phyloP scores from a whole-genome alignment of 2,797 vertebrate genomes.

The Menidia menidia region DNA sequence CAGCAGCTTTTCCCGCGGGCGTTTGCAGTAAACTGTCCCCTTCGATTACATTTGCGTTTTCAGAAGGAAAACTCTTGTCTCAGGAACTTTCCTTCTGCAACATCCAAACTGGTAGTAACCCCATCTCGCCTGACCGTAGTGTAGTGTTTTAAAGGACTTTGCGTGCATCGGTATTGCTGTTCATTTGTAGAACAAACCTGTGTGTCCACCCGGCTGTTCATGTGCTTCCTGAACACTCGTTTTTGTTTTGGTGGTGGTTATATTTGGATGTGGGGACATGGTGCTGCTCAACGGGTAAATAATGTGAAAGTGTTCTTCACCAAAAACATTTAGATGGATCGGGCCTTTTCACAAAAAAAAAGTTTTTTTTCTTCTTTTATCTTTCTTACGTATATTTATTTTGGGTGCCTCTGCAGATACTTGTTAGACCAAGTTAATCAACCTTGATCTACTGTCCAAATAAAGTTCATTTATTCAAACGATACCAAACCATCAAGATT shows the following conservation, averaged over 20 bases:
- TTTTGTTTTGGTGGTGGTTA: constrained; percentile 70
- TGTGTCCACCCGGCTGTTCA: constrained; percentile 59
- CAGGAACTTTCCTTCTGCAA: constrained; percentile 39
- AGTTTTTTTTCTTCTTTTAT: constrained; percentile 54
- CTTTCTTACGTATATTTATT: constrained; percentile 69
- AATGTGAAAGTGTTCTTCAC: constrained; percentile 63
- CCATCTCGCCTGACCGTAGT: constrained; percentile 59
- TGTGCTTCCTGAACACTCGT: constrained; percentile 69
- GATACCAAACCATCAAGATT: constrained; percentile 53
- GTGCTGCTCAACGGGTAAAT: constrained; percentile 68
- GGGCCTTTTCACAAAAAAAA: constrained; percentile 59
- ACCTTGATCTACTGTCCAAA: constrained; percentile 35
- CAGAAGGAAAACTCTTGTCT: constrained; percentile 36
- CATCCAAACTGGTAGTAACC: constrained; percentile 37
- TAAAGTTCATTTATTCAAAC: constrained; percentile 56
- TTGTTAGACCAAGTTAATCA: constrained; percentile 53
- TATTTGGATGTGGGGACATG: constrained; percentile 53
- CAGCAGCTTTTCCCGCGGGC: constrained; percentile 16
- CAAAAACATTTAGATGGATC: constrained; percentile 40
- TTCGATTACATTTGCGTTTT: constrained; percentile 50
- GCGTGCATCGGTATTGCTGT: constrained; percentile 57
- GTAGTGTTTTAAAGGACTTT: constrained; percentile 61
- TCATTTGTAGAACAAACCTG: constrained; percentile 54
- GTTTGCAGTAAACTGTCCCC: constrained; percentile 38
- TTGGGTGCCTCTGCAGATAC: constrained; percentile 65